These are phyloP conservation scores for Menura novaehollandiae DNA, from an alignment of 2,113 vertebrate species.

Conservation along the genomic window DNA sequence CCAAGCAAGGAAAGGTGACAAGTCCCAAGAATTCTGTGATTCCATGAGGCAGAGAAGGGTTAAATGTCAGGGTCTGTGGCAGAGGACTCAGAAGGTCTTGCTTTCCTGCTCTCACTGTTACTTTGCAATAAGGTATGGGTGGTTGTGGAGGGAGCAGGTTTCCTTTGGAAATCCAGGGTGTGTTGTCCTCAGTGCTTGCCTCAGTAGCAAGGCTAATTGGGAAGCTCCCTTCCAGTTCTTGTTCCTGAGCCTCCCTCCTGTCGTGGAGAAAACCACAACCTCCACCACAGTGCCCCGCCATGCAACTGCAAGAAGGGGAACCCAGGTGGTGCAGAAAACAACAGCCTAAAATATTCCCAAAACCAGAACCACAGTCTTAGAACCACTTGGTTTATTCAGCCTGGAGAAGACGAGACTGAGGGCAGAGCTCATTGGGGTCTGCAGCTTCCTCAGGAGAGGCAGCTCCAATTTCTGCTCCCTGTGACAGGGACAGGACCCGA, in stretches of 20 bases:
- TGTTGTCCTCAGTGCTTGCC: background rate
- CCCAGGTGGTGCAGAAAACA: background rate
- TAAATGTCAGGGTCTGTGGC: background rate
- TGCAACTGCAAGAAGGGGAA: background rate
- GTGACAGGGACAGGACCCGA: background rate
- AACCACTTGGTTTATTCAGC: background rate
- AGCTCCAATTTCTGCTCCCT: background rate
- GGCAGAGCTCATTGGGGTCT: background rate
- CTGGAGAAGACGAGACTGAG: background rate
- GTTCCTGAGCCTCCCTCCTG: background rate
- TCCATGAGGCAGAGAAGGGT: background rate
- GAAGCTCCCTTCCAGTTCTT: background rate
- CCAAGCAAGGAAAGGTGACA: background rate
- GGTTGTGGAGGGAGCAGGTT: background rate
- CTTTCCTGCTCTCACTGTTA: background rate
- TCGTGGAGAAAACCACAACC: background rate
- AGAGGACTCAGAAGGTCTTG: background rate
- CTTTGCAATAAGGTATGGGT: background rate
- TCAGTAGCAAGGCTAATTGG: background rate
- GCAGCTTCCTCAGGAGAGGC: background rate
- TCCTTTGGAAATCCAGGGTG: background rate
- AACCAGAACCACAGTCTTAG: background rate
- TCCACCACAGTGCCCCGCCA: accelerated
- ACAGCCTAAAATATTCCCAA: background rate
- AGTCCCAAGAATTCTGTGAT: background rate